Conservation (phyloP, 2,888 invertebrate genomes). For the Pyrrhia umbra region DNA sequence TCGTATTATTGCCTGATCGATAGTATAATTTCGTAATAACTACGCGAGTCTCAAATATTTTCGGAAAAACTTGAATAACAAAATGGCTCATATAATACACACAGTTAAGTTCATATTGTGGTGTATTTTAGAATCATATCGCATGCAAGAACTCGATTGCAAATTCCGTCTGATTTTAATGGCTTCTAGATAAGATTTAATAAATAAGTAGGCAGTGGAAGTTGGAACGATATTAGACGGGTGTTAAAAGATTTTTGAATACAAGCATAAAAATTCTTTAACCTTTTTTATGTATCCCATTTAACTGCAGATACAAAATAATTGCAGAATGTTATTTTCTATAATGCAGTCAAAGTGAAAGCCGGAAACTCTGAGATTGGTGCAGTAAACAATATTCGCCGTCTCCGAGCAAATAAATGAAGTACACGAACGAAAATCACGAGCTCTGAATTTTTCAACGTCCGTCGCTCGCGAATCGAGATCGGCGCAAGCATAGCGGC, state of each 20-base stretch:
- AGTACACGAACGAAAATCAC: conserved; percentile 88
- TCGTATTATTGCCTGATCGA: conserved; percentile 86
- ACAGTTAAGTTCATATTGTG: conserved; percentile 40
- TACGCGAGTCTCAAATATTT: conserved; percentile 77
- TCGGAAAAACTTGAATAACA: conserved; percentile 66
- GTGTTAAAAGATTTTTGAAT: conserved; percentile 2
- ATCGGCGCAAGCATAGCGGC: conserved; percentile 79
- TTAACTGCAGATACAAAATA: conserved; percentile 7
- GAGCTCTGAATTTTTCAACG: conserved; percentile 88
- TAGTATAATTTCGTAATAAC: conserved; percentile 87
- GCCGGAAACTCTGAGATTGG: conserved; percentile 72
- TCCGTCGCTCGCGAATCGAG: conserved; percentile 83
- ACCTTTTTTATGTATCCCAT: conserved; percentile 26
- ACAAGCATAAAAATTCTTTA: neutral
- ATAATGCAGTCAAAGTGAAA: conserved; percentile 71
- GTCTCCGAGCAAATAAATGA: conserved; percentile 83
- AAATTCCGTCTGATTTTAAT: conserved; percentile 31
- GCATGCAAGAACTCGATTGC: conserved; percentile 22
- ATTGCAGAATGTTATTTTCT: conserved; percentile 56
- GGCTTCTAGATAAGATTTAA: conserved; percentile 36
- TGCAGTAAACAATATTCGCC: conserved; percentile 81
- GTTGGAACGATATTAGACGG: conserved; percentile 3
- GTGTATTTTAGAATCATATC: conserved; percentile 23
- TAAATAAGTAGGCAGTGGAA: conserved; percentile 18
- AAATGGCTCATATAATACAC: conserved; percentile 43